Evolutionary conservation across 53 echinoderm and acorn worm species (phyloP), one percentile per base, ranked within the genome.

Genomic region (Holothuria scabra): DNA sequence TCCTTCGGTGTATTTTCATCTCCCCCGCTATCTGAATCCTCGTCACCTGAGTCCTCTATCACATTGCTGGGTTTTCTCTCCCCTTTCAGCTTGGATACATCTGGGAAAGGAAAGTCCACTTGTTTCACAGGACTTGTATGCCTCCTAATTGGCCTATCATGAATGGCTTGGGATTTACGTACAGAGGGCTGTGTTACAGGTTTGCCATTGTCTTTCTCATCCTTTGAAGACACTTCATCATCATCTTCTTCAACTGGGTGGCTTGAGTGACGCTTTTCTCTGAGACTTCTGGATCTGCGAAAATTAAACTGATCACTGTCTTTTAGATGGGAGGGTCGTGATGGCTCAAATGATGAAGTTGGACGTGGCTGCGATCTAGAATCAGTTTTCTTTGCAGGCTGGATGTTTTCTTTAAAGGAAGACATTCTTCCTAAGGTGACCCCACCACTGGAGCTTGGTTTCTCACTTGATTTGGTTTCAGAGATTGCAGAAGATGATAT

Each of bases 221-320:
- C 82, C 31, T 49, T 41, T 2, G 82, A 41, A 22, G 2, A 10
- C 1, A 38, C 33, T 1, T 18, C 23, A 25, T 63, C 82, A 19
- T 81, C 80, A 19, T 80, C 82, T 63, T 81, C 82, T 25, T 81
- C 82, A 6, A 41, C 37, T 2, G 38, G 5, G 0, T 21, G 41
- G 2, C 65, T 37, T n/a, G 65, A 64, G 16, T 63, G 35, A 19
- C 82, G 48, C 38, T 81, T 81, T 25, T 81, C 82, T 61, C 82
- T 81, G 63, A 81, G 82, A 30, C 82, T 81, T 63, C 82, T 61
- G 19, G 82, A 63, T 5, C 82, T 64, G n/a, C 82, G n/a, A 32
- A 81, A 81, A 41, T 81, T 81, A 49, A 64, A 64, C n/a, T 81
- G 82, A 23, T 81, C 82, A 28, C 82, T 81, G 35, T 81, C 62